phyloP scores from a whole-genome alignment of 2,888 invertebrate genomes.

The Bombyx huttoni region DNA sequence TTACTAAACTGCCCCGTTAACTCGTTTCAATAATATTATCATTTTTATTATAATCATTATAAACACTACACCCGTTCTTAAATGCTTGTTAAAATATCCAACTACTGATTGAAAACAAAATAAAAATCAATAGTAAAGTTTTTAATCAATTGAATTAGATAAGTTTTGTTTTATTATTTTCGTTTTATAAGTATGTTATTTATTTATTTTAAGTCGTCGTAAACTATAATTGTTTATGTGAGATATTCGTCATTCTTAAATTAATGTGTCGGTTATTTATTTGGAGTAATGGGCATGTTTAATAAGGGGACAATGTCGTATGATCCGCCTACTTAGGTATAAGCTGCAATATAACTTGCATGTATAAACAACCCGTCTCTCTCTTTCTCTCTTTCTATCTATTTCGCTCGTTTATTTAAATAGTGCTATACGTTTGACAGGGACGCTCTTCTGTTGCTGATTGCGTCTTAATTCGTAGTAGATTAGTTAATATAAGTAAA shows the following conservation, averaged over 20 bases:
- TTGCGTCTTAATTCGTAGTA: background rate
- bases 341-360: conserved; percentile 14
- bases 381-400: background rate
- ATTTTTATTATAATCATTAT: no score
- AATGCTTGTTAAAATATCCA: no score
- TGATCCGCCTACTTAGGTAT: conserved; percentile 56
- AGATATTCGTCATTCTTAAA: conserved; percentile 3
- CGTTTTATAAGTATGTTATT: background rate
- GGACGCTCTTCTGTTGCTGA: background rate
- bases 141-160: no score
- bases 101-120: no score
- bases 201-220: background rate
- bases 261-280: conserved; percentile 10
- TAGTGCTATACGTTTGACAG: background rate
- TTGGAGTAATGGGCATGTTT: conserved; percentile 15
- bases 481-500: background rate
- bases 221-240: background rate
- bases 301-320: conserved; percentile 52
- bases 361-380: background rate
- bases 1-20: no score
- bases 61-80: no score
- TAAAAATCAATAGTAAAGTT: no score
- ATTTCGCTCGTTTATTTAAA: background rate
- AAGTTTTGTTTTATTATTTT: background rate
- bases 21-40: no score